These are phyloP conservation scores for Chromoteleia sp. DNA, from an alignment of 2,888 invertebrate species.

Conservation along the genomic window DNA sequence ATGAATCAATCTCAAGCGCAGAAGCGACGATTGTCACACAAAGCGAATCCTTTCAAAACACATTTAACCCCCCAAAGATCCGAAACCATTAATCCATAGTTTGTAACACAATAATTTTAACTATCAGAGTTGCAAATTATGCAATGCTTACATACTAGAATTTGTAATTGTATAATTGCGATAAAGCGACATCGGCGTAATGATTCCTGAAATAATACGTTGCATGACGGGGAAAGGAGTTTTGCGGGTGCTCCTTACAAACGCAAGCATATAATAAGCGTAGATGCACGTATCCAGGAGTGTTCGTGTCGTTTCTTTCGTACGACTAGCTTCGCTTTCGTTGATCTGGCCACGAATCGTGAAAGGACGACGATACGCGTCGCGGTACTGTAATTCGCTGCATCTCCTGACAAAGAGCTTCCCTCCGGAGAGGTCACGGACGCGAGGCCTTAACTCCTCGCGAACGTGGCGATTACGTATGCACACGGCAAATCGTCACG, in stretches of 20 bases:
- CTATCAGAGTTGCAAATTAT: constrained; percentile 26
- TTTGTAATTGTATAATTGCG: constrained; percentile 53
- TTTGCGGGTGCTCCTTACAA: constrained; percentile 42
- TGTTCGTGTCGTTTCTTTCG: constrained; percentile 36
- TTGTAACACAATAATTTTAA: constrained; percentile 7
- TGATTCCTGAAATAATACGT: constrained; percentile 59
- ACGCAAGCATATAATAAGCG: constrained; percentile 53
- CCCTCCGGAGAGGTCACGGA: constrained; percentile 66
- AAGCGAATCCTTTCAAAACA: not conserved
- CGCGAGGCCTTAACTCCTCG: constrained; percentile 57
- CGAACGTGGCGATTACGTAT: constrained; percentile 64
- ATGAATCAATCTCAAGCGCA: constrained; percentile 19
- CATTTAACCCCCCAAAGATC: not conserved
- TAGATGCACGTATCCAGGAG: constrained; percentile 37
- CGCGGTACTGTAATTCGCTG: constrained; percentile 49
- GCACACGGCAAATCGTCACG: constrained; percentile 67
- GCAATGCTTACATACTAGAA: constrained; percentile 25
- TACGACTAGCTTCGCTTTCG: constrained; percentile 55
- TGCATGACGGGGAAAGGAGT: constrained; percentile 49
- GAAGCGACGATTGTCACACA: constrained; percentile 16
- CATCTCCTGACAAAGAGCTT: constrained; percentile 61
- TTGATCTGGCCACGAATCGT: constrained; percentile 56
- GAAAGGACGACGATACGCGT: constrained; percentile 52
- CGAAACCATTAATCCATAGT: not conserved
- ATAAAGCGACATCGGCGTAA: constrained; percentile 52